These are phyloP conservation scores for Melikaiella ostensackeni DNA, from an alignment of 2,888 invertebrate species.

Conservation along the genomic window DNA sequence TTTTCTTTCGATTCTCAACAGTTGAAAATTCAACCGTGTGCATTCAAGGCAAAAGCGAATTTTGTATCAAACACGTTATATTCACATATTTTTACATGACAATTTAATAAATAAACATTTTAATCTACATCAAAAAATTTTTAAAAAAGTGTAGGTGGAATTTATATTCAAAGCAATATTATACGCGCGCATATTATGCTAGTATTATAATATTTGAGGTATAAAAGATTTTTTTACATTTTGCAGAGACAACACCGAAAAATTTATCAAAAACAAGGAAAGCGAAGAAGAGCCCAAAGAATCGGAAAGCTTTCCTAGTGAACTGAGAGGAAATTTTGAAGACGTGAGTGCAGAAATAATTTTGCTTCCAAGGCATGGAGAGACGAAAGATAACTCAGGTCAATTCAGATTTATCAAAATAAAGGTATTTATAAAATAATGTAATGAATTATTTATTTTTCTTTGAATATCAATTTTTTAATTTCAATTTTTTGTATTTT, in stretches of 20 bases:
- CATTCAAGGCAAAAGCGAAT: too few species aligned
- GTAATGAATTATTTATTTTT: not conserved
- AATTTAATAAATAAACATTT: too few species aligned
- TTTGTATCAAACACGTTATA: too few species aligned
- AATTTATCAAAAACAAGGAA: not conserved
- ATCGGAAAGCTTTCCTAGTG: not conserved
- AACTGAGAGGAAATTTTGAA: not conserved
- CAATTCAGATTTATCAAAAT: conserved; percentile 25
- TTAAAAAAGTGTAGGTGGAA: too few species aligned
- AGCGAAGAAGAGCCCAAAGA: not conserved
- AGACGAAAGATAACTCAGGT: not conserved
- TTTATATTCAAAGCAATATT: too few species aligned
- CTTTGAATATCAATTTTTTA: not conserved
- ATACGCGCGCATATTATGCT: too few species aligned
- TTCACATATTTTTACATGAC: too few species aligned
- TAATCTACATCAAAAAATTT: too few species aligned
- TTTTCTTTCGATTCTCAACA: too few species aligned
- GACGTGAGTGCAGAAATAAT: conserved; percentile 15
- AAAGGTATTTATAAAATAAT: not conserved
- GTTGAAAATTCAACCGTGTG: too few species aligned
- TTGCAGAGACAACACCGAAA: not conserved
- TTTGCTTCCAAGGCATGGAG: conserved; percentile 16
- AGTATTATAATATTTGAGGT: too few species aligned
- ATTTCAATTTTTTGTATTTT: not conserved
- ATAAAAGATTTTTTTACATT: not conserved